Conservation (phyloP, 2,113 vertebrate genomes). For the Agapornis roseicollis region DNA sequence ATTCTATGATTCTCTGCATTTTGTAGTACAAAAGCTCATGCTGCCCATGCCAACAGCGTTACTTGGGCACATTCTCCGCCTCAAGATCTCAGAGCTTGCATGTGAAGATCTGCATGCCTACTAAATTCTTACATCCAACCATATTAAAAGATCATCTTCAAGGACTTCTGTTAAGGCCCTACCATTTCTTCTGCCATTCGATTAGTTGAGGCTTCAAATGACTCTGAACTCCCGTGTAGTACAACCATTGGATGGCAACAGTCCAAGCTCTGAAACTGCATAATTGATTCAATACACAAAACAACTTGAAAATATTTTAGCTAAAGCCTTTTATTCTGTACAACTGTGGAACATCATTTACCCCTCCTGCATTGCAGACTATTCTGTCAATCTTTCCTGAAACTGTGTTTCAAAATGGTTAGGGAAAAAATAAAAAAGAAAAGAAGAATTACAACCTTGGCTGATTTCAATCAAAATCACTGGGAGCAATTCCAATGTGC, state of each 20-base stretch:
- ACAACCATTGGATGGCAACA: neutral
- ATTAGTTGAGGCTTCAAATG: neutral
- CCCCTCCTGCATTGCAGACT: conserved; percentile 73
- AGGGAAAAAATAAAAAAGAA: neutral
- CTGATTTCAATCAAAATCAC: conserved; percentile 15
- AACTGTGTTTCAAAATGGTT: conserved; percentile 48
- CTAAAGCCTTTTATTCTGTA: conserved; percentile 83
- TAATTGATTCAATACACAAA: neutral
- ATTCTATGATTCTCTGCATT: neutral
- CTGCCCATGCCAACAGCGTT: rapidly evolving
- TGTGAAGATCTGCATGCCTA: neutral
- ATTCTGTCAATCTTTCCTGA: conserved; percentile 58
- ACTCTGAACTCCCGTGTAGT: neutral
- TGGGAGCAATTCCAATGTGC: neutral
- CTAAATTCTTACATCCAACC: neutral
- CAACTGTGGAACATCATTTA: conserved; percentile 75
- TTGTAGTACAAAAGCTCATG: neutral
- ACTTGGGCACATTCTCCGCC: neutral
- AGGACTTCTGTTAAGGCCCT: neutral
- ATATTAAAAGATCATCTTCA: neutral
- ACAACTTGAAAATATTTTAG: conserved; percentile 59
- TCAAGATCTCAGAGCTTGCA: neutral
- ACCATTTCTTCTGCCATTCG: neutral
- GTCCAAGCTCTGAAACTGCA: neutral
- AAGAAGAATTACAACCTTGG: conserved; percentile 38